Percentiles rank a stretch among this genome's conserved stretches.
Conservation (phyloP, 2,113 vertebrate species). For the Bufo bufo region DNA sequence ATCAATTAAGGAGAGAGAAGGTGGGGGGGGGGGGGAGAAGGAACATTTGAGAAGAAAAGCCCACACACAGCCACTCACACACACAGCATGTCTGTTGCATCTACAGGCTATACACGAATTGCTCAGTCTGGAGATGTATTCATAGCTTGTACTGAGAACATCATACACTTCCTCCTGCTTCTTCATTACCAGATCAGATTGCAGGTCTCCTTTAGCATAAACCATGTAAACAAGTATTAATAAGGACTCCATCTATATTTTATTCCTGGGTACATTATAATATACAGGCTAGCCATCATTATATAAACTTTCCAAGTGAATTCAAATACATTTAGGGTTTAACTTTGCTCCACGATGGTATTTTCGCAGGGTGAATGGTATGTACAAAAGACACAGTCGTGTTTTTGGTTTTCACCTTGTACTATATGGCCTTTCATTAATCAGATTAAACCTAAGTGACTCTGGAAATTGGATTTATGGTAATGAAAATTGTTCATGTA, state of each 20-base stretch:
- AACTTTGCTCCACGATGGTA: background rate
- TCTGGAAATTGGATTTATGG: background rate
- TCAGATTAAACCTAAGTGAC: background rate
- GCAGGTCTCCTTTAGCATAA: background rate
- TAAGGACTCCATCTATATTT: background rate
- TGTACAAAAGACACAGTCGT: background rate
- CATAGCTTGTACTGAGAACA: conserved; percentile 34
- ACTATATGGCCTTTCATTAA: background rate
- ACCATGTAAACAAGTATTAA: conserved; percentile 8
- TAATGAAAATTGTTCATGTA: conserved; percentile 1
- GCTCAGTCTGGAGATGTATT: conserved; percentile 49
- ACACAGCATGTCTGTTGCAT: conserved; percentile 39
- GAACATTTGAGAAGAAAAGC: conserved; percentile 33
- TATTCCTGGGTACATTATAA: background rate
- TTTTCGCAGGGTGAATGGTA: background rate
- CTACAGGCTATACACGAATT: conserved; percentile 51
- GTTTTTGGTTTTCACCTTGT: background rate
- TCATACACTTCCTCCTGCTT: conserved; percentile 31
- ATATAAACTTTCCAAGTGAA: background rate
- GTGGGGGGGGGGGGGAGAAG: background rate
- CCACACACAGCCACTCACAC: conserved; percentile 29
- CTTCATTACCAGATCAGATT: conserved; percentile 42
- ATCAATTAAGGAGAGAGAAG: background rate
- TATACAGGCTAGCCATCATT: background rate
- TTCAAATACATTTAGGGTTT: background rate